These are phyloP conservation scores for Chelonia mydas DNA, from an alignment of 2,797 vertebrate genomes.

Conservation along the genomic window DNA sequence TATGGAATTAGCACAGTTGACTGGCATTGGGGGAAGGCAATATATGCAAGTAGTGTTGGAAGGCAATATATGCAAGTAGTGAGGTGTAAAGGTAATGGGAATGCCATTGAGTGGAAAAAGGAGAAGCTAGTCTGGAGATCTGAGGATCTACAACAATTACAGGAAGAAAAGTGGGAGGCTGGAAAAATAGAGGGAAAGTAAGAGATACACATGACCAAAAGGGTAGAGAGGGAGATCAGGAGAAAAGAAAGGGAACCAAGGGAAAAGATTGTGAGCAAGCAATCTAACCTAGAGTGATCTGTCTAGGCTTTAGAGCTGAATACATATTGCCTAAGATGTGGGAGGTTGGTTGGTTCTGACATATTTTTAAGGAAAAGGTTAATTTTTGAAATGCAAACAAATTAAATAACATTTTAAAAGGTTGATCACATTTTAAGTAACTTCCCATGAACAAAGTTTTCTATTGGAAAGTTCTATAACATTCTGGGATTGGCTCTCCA, in stretches of 20 bases:
- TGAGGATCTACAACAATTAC: neutral
- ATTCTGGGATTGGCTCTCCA: neutral
- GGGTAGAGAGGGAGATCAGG: neutral
- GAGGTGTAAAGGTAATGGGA: neutral
- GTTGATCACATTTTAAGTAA: neutral
- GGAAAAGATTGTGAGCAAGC: neutral
- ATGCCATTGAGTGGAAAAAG: neutral
- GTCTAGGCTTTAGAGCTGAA: neutral
- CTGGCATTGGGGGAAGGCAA: neutral
- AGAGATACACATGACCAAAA: neutral
- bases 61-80: neutral
- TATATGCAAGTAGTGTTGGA: neutral
- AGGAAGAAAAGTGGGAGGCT: neutral
- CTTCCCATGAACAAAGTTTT: neutral
- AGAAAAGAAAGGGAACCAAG: neutral
- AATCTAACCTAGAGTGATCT: neutral
- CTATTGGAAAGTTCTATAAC: neutral
- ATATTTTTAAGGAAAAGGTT: neutral
- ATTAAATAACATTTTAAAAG: neutral
- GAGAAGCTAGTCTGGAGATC: neutral
- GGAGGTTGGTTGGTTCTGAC: neutral
- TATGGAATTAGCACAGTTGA: slow-evolving; percentile 61
- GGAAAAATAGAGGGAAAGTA: neutral
- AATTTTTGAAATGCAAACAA: neutral
- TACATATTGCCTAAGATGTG: neutral